Percentiles rank a stretch among this genome's conserved stretches.
Evolutionary conservation across 2,888 invertebrate genomes (phyloP).

Genomic region (Phyto melanocephala): DNA sequence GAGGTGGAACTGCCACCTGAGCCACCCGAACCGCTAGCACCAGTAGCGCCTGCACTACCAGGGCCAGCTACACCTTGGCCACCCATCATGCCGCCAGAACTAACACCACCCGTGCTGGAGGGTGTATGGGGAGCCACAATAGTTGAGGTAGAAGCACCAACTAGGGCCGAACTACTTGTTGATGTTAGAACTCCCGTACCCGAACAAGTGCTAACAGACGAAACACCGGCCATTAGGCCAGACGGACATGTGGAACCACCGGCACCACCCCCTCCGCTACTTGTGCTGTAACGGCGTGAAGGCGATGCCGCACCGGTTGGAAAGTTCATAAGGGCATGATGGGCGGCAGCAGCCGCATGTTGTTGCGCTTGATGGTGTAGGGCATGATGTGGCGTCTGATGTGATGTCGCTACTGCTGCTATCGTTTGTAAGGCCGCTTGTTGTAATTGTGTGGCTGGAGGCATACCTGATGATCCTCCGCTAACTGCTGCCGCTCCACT

Average conservation of each 20-base stretch:
- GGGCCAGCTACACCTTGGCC: conserved; percentile 53
- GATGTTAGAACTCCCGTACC: conserved; percentile 51
- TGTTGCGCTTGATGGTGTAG: conserved; percentile 71
- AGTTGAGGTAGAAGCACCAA: conserved; percentile 63
- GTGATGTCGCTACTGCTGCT: conserved; percentile 66
- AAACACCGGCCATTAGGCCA: conserved; percentile 57
- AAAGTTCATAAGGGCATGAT: conserved; percentile 67
- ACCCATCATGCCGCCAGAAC: conserved; percentile 52
- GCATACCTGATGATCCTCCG: conserved; percentile 66
- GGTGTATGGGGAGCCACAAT: conserved; percentile 61
- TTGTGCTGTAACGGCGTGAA: conserved; percentile 72
- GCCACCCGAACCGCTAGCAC: conserved; percentile 63
- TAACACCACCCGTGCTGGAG: conserved; percentile 55
- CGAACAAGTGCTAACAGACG: conserved; percentile 55
- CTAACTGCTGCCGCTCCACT: conserved; percentile 46
- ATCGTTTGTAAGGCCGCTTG: conserved; percentile 65
- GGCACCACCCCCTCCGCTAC: conserved; percentile 67
- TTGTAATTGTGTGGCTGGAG: conserved; percentile 65
- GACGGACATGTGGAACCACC: conserved; percentile 50
- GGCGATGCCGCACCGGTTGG: conserved; percentile 65
- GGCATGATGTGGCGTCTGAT: conserved; percentile 76
- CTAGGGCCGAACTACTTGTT: conserved; percentile 32
- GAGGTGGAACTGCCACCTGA: conserved; percentile 64
- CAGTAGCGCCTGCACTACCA: conserved; percentile 63
- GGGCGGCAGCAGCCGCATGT: conserved; percentile 68